Conservation (phyloP, 2,888 invertebrate species). For the Drosophila monieri region DNA sequence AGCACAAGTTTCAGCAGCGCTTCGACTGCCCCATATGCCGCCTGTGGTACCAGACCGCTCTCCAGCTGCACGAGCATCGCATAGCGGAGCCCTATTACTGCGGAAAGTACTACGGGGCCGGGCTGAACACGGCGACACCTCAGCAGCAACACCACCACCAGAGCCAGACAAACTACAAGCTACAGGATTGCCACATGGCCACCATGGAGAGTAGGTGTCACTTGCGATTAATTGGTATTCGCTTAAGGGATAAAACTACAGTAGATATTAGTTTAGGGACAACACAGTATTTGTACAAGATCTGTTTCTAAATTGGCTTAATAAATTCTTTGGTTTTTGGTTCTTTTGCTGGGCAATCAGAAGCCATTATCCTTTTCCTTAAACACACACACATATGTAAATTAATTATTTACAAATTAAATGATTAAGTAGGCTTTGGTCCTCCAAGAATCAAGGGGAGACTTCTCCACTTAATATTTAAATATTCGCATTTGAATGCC, state of each 20-base stretch:
- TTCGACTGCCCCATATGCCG: conserved; percentile 80
- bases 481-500: no score
- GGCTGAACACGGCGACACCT: conserved; percentile 20
- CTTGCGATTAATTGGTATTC: background rate
- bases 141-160: conserved; percentile 49
- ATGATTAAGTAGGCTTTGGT: no score
- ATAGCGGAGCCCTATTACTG: conserved; percentile 79
- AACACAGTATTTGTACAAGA: background rate
- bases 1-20: conserved; percentile 79
- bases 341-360: no score
- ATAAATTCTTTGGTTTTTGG: no score
- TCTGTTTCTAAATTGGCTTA: no score
- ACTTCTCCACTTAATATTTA: no score
- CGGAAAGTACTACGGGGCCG: conserved; percentile 73
- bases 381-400: no score
- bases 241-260: background rate
- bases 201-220: conserved; percentile 69
- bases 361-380: no score
- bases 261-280: background rate
- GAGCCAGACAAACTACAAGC: conserved; percentile 63
- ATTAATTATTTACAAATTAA: no score
- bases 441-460: no score
- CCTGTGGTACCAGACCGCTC: conserved; percentile 77
- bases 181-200: conserved; percentile 76
- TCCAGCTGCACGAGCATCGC: conserved; percentile 80